A percentile compares a stretch with the other conserved stretches of the same genome.
phyloP scores from a whole-genome alignment of 30 jellyfish, hydroid and myxozoan genomes.

The Turritopsis rubra region DNA sequence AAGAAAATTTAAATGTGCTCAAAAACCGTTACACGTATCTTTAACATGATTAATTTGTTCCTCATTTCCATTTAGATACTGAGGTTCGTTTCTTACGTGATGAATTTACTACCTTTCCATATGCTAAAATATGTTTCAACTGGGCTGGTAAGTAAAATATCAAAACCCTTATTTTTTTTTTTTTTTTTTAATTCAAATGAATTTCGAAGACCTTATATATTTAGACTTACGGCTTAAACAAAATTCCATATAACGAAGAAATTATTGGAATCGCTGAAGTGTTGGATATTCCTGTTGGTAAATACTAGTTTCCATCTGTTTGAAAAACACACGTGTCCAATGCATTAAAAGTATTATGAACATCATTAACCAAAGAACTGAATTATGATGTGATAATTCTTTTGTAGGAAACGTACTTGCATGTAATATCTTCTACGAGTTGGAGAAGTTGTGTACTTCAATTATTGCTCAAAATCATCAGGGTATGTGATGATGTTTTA shows the following conservation, averaged over 20 bases:
- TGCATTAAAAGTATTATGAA: too few relatives aligned
- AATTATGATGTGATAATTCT: too few relatives aligned
- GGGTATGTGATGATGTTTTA: conserved; percentile 7
- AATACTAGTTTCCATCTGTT: neutral
- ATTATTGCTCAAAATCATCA: neutral
- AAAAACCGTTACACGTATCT: too few relatives aligned
- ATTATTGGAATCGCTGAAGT: conserved; percentile 25
- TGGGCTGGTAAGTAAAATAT: neutral
- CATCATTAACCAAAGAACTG: too few relatives aligned
- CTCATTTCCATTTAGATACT: neutral
- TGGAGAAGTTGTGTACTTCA: conserved; percentile 24
- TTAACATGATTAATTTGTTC: too few relatives aligned
- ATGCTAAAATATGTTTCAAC: neutral
- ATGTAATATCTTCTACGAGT: conserved; percentile 19
- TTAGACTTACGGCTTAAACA: neutral
- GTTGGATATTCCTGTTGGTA: conserved; percentile 10
- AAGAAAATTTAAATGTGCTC: too few relatives aligned
- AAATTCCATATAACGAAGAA: conserved; percentile 17
- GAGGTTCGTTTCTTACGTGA: neutral
- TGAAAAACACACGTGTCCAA: too few relatives aligned
- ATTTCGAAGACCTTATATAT: neutral
- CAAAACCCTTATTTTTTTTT: neutral
- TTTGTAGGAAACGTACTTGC: neutral
- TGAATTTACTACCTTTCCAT: neutral
- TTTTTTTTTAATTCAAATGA: too few relatives aligned